Evolutionary conservation across 1,140 invertebrate genomes (phyloP).

Genomic region (Sycophaga agraensis): DNA sequence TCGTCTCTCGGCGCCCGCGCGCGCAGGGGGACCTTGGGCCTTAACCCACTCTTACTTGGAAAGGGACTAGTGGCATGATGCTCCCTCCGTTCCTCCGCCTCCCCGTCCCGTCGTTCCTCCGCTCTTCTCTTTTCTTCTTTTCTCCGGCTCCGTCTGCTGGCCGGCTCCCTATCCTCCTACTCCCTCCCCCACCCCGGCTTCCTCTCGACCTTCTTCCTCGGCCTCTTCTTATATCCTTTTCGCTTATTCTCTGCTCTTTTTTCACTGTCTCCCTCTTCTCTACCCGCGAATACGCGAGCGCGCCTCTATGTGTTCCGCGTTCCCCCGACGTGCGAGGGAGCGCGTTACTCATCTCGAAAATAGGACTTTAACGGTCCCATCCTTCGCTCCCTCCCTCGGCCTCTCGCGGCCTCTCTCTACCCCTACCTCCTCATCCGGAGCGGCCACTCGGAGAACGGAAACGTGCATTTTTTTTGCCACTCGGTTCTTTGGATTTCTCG

Average conservation of each 20-base stretch:
- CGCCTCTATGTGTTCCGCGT: conserved; percentile 2
- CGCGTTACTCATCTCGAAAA: conserved; percentile 29
- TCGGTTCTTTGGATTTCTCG: conserved; percentile 6
- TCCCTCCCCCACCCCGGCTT: background rate
- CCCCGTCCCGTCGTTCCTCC: background rate
- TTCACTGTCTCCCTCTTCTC: background rate
- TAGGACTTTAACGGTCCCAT: conserved; percentile 30
- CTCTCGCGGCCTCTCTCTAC: background rate
- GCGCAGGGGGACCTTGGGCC: conserved; percentile 50
- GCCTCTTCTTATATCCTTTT: conserved; percentile 13
- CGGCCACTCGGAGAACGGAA: conserved; percentile 18
- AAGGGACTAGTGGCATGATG: conserved; percentile 49
- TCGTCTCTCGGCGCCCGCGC: conserved; percentile 40
- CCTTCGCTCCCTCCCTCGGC: background rate
- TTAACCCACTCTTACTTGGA: conserved; percentile 56
- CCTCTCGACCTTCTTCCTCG: conserved; percentile 15
- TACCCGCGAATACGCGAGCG: background rate
- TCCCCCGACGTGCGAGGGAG: background rate
- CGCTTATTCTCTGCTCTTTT: conserved; percentile 1
- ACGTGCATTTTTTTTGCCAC: background rate
- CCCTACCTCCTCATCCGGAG: background rate
- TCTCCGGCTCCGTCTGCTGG: background rate
- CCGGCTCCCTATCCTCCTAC: background rate
- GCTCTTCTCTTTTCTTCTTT: conserved; percentile 1
- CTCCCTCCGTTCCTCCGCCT: conserved; percentile 5